Base-by-base conservation (phyloP, 2,797 vertebrate genomes). In the Agapornis canus region DNA sequence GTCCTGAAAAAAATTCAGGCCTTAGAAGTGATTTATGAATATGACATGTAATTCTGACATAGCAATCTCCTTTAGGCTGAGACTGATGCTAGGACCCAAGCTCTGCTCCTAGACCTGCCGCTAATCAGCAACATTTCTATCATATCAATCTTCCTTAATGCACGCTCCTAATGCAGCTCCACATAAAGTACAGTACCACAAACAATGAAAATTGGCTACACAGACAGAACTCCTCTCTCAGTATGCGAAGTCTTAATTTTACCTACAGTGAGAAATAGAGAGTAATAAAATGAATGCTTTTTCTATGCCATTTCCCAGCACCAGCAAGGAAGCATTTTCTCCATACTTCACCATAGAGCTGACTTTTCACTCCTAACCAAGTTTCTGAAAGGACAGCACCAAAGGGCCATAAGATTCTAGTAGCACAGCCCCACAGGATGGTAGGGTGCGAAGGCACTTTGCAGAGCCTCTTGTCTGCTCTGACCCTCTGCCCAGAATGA, bases 301-400 rank as follows among this genome's bases (percentile, higher is more conserved):
- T 79, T 32, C 68, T 51, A 40, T 10, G 32, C 18, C 23, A 57
- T 66, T 80, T 71, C 19, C 23, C 39, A 79, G 42, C 23, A 37
- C 31, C 26, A 86, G 42, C 40, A 6, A 65, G 13, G 47, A 92
- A 20, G 2, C 5, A 22, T 16, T 47, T 83, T 37, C 65, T 64
- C 57, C 4, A 5, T 0, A 1, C 40, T 82, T 87, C 18, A 35
- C 1, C 1, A 19, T n/a, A 23, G 5, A 78, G 17, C 0, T 70
- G 48, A 80, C 48, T 75, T 66, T 32, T 68, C n/a, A 40, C 7
- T 76, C 25, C 21, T 63, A 49, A 43, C 7, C 19, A 47, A 35
- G 18, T 26, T 86, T 54, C 29, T 70, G 47, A n/a, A 63, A 29
- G 48, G 35, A 25, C 56, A 68, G 82, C n/a, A 73, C 23, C 54